Evolutionary conservation across 2,888 invertebrate species (phyloP).

Genomic region (Lampropteryx suffumata): DNA sequence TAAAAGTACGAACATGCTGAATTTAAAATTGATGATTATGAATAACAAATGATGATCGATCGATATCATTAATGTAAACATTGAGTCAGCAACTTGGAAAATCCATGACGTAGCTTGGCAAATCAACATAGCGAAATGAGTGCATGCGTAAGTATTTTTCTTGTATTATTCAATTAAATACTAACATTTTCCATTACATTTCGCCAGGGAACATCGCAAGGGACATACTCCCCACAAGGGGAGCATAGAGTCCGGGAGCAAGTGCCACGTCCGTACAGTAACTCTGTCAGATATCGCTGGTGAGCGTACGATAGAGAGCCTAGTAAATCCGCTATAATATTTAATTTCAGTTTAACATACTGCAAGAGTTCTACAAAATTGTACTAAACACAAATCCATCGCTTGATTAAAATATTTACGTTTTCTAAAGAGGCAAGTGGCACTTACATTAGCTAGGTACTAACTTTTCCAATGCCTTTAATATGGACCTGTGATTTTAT

Average conservation of each 20-base stretch:
- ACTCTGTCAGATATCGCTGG: slow-evolving; percentile 56
- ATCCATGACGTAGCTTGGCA: neutral
- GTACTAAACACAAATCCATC: too few species aligned
- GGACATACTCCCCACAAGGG: slow-evolving; percentile 54
- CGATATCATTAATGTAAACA: neutral
- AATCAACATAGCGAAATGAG: slow-evolving; percentile 6
- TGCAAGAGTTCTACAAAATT: too few species aligned
- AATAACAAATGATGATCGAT: neutral
- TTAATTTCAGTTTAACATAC: too few species aligned
- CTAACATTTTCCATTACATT: slow-evolving; percentile 52
- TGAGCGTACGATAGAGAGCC: slow-evolving; percentile 53
- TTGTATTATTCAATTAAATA: neutral
- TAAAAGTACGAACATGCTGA: neutral
- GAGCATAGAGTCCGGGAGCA: slow-evolving; percentile 50
- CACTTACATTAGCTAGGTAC: too few species aligned
- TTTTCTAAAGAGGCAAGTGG: too few species aligned
- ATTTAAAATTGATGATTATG: neutral
- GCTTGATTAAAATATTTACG: too few species aligned
- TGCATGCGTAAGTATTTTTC: slow-evolving; percentile 14
- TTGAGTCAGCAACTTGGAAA: slow-evolving; percentile 2
- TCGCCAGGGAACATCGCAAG: slow-evolving; percentile 60
- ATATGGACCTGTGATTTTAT: too few species aligned
- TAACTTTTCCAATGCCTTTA: too few species aligned
- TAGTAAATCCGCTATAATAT: slow-evolving; percentile 50
- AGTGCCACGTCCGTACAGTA: slow-evolving; percentile 49